Conservation (phyloP, 2,888 invertebrate genomes). For the Dorcus parallelipipedus region DNA sequence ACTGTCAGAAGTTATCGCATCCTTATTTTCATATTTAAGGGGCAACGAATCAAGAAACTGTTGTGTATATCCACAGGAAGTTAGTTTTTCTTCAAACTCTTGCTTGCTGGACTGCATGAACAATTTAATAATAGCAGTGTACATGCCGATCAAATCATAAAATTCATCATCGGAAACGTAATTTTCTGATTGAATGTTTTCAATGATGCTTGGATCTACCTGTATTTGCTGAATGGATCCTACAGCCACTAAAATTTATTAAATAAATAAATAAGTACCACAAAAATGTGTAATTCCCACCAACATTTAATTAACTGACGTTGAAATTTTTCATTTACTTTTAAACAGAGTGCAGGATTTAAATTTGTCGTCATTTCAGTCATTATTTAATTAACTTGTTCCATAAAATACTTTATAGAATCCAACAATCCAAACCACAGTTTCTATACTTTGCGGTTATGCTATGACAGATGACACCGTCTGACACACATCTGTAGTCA, state of each 20-base stretch:
- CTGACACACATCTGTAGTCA: too few relatives aligned
- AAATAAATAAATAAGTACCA: background rate
- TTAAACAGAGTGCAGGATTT: constrained; percentile 9
- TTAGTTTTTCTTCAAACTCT: constrained; percentile 33
- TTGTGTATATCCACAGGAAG: constrained; percentile 33
- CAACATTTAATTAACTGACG: constrained; percentile 14
- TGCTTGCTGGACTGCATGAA: constrained; percentile 16
- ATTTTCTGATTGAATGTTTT: constrained; percentile 12
- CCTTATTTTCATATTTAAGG: constrained; percentile 22
- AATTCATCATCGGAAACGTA: constrained; percentile 13
- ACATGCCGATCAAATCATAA: constrained; percentile 11
- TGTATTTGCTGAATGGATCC: constrained; percentile 9
- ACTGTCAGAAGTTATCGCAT: constrained; percentile 5
- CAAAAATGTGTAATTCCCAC: background rate
- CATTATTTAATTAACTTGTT: too few relatives aligned
- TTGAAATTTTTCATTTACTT: constrained; percentile 13
- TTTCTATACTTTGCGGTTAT: too few relatives aligned
- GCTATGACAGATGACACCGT: too few relatives aligned
- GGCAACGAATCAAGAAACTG: constrained; percentile 37
- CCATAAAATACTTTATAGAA: too few relatives aligned
- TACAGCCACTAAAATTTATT: constrained; percentile 11
- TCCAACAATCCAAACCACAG: too few relatives aligned
- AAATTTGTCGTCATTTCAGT: constrained; percentile 2
- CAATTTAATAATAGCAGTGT: constrained; percentile 9
- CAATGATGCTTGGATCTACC: background rate